These are phyloP conservation scores for Stenodema calcarata DNA, from an alignment of 2,888 invertebrate species.

Conservation along the genomic window DNA sequence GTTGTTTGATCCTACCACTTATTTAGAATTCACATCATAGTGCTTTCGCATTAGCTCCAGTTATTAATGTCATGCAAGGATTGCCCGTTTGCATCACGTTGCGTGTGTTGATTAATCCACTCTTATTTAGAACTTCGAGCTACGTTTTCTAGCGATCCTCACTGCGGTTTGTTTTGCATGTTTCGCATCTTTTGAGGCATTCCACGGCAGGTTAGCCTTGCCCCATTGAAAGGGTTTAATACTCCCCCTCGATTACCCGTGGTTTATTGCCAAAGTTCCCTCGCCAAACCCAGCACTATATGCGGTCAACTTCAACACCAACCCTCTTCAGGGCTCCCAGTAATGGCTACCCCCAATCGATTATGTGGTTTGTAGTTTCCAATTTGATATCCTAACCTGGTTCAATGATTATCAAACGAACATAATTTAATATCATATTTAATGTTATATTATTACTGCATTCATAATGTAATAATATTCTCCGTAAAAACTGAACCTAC, in stretches of 20 bases:
- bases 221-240: background rate
- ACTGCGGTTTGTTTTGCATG: background rate
- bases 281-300: background rate
- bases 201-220: background rate
- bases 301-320: background rate
- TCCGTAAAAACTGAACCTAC: too few species aligned
- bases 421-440: too few species aligned
- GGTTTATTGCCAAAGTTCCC: background rate
- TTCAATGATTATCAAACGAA: too few species aligned
- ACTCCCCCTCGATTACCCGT: background rate
- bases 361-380: background rate
- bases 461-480: too few species aligned
- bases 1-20: too few species aligned
- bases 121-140: background rate
- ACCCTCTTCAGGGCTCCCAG: too few species aligned
- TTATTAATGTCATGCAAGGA: background rate
- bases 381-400: too few species aligned
- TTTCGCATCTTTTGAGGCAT: too few species aligned
- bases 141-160: background rate
- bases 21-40: too few species aligned
- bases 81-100: background rate
- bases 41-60: too few species aligned
- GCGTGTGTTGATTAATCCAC: background rate
- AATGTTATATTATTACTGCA: too few species aligned
- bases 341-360: background rate